A percentile compares a stretch with the other conserved stretches of the same genome.
These are phyloP conservation scores for Syngnathus floridae DNA, from an alignment of 2,113 vertebrate species.

Conservation along the genomic window DNA sequence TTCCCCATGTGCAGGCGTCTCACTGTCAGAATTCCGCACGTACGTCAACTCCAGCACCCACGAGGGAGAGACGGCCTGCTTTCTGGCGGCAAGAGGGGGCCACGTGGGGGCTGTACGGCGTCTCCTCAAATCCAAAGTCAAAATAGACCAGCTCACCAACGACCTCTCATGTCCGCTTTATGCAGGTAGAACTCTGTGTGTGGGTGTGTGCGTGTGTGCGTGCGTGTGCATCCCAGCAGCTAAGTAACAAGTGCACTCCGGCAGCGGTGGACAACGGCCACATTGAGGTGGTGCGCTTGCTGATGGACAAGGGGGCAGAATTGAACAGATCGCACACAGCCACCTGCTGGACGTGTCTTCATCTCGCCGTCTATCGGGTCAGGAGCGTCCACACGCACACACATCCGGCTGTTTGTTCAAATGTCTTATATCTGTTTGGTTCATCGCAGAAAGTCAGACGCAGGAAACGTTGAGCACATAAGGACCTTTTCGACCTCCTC, in stretches of 20 bases:
- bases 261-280: conserved; percentile 76
- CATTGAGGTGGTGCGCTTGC: conserved; percentile 67
- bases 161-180: conserved; percentile 82
- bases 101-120: conserved; percentile 62
- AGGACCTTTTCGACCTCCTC: too few species aligned
- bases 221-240: background rate
- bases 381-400: background rate
- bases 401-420: too few species aligned
- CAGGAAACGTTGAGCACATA: too few species aligned
- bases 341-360: conserved; percentile 89
- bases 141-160: conserved; percentile 76
- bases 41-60: conserved; percentile 79
- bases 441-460: too few species aligned
- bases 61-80: conserved; percentile 78
- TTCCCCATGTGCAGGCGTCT: conserved; percentile 50
- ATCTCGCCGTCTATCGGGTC: conserved; percentile 80
- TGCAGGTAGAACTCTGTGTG: conserved; percentile 70
- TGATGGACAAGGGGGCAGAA: conserved; percentile 75
- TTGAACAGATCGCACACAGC: conserved; percentile 78
- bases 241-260: background rate
- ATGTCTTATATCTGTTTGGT: too few species aligned
- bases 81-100: conserved; percentile 78
- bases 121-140: conserved; percentile 74
- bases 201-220: background rate
- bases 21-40: conserved; percentile 20